A percentile compares a stretch with the other conserved stretches of the same genome.
Evolutionary conservation across 23 tunicate genomes (phyloP).

Genomic region (Ascidia mentula): DNA sequence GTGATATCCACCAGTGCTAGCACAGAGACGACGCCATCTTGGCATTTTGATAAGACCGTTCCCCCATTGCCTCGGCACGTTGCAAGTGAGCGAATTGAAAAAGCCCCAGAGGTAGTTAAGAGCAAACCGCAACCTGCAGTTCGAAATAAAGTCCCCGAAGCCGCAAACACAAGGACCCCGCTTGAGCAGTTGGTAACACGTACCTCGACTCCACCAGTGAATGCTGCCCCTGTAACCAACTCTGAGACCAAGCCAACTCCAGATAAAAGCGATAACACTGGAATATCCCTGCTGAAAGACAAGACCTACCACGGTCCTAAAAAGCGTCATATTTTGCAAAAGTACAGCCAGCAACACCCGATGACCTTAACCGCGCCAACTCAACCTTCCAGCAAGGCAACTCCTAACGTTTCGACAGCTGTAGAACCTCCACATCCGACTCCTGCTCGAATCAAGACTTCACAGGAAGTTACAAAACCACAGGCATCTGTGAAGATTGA

Average conservation of each 20-base stretch:
- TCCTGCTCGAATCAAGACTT: not conserved
- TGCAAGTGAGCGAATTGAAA: not conserved
- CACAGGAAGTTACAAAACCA: no score
- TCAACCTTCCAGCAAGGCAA: not conserved
- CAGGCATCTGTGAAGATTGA: not conserved
- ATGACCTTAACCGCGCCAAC: conserved; percentile 2
- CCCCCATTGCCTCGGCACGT: not conserved
- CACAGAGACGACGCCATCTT: not conserved
- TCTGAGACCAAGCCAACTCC: not conserved
- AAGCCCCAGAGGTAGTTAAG: not conserved
- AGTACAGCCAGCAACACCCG: conserved; percentile 39
- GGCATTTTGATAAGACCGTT: not conserved
- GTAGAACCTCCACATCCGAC: not conserved
- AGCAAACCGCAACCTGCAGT: not conserved
- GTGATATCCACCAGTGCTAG: not conserved
- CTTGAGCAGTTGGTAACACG: not conserved
- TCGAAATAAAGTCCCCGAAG: not conserved
- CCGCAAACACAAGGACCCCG: not conserved
- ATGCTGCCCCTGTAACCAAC: not conserved
- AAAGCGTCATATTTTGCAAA: conserved; percentile 59
- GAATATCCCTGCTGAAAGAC: conserved; percentile 27
- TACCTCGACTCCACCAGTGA: not conserved
- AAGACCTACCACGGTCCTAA: conserved; percentile 67
- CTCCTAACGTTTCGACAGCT: not conserved
- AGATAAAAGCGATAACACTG: not conserved